Evolutionary conservation across 2,797 vertebrate genomes (phyloP).

Genomic region (Poecilia wingei): DNA sequence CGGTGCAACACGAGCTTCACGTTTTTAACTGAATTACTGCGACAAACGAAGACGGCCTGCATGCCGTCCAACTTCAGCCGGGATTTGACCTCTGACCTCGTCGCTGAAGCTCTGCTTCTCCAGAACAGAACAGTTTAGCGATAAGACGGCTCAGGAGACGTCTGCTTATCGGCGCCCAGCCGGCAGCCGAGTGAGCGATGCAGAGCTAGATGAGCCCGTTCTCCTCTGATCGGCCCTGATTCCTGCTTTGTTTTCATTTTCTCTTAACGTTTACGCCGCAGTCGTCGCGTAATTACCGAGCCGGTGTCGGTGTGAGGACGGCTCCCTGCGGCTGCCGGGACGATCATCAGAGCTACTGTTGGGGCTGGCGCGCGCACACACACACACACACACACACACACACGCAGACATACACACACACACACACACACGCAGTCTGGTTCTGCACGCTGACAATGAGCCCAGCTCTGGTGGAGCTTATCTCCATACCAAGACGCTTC

Average conservation of each 20-base stretch:
- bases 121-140: constrained; percentile 63
- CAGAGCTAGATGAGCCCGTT: constrained; percentile 60
- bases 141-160: constrained; percentile 64
- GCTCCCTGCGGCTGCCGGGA: constrained; percentile 73
- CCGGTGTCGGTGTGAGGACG: constrained; percentile 73
- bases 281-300: constrained; percentile 70
- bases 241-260: constrained; percentile 34
- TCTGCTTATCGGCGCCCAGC: constrained; percentile 67
- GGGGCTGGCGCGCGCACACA: constrained; percentile 57
- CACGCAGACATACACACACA: constrained; percentile 25
- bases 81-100: background rate
- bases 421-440: constrained; percentile 39
- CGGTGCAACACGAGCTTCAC: too few species aligned
- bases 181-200: constrained; percentile 67
- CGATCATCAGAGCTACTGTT: constrained; percentile 80
- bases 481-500: constrained; percentile 81
- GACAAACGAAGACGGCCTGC: too few species aligned
- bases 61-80: background rate
- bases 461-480: constrained; percentile 76
- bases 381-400: constrained; percentile 31
- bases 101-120: constrained; percentile 22
- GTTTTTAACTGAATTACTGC: too few species aligned
- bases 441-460: constrained; percentile 66
- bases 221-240: constrained; percentile 36
- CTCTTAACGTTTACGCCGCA: background rate